Conservation (phyloP, 53 echinoderm and acorn worm species). For the Patiria pectinifera region DNA sequence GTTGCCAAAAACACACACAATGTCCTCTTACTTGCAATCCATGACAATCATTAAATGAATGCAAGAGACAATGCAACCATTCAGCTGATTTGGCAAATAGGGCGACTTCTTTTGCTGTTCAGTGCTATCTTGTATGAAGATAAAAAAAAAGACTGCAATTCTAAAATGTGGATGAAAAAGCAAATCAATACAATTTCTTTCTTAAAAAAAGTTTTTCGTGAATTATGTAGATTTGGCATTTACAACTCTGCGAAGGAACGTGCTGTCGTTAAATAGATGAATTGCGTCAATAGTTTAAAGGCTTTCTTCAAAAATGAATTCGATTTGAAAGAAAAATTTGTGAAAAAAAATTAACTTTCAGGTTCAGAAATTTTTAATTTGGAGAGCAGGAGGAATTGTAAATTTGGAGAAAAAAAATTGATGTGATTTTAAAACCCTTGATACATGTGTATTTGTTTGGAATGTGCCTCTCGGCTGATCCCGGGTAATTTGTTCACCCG, state of each 20-base stretch:
- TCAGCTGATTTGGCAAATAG: background rate
- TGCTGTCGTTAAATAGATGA: background rate
- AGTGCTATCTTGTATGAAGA: background rate
- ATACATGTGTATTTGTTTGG: background rate
- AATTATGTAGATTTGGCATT: background rate
- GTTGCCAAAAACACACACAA: background rate
- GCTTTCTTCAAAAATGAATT: background rate
- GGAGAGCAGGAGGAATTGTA: background rate
- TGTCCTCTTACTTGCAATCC: background rate
- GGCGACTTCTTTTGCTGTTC: background rate
- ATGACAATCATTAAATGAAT: background rate
- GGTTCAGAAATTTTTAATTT: background rate
- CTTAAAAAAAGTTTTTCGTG: background rate
- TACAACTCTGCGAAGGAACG: background rate
- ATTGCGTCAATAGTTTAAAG: background rate
- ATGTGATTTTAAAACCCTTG: background rate
- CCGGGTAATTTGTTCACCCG: background rate
- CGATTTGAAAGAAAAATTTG: background rate
- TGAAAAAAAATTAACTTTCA: background rate
- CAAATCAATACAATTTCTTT: no score
- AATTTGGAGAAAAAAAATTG: background rate
- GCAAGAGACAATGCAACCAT: background rate
- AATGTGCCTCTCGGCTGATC: conserved; percentile 46
- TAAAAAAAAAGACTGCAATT: background rate
- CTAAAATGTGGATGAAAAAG: no score